These are phyloP conservation scores for Oncorhynchus keta DNA, from an alignment of 2,113 vertebrate species.

Conservation along the genomic window DNA sequence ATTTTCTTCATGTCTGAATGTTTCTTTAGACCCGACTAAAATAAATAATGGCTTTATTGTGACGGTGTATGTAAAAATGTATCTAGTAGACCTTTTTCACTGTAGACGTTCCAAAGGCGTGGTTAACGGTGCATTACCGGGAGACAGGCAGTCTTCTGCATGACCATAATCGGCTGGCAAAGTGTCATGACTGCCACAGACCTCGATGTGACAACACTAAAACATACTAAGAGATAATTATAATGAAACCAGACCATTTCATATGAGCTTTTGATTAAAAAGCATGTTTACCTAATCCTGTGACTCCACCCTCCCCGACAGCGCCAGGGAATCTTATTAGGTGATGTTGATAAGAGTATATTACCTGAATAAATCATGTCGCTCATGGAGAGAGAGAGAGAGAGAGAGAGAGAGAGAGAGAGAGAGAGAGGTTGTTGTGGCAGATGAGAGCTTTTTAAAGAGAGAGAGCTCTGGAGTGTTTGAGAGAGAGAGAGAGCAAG, in stretches of 20 bases:
- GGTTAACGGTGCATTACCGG: no score
- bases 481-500: background rate
- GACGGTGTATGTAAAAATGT: no score
- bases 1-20: no score
- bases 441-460: no score
- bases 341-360: conserved; percentile 32
- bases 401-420: background rate
- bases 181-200: background rate
- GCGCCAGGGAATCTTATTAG: conserved; percentile 30
- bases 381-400: background rate
- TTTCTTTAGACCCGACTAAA: no score
- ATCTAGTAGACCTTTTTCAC: no score
- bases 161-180: no score
- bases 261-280: conserved; percentile 47
- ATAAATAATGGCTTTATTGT: no score
- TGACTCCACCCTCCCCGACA: conserved; percentile 6
- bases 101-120: no score
- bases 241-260: conserved; percentile 39
- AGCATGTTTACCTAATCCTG: conserved; percentile 28
- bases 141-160: no score
- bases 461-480: no score
- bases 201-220: background rate
- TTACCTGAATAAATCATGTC: conserved; percentile 40
- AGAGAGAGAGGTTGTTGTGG: conserved; percentile 10
- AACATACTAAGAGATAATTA: conserved; percentile 1